Conservation (phyloP, 2,113 vertebrate genomes). For the Silurus meridionalis region DNA sequence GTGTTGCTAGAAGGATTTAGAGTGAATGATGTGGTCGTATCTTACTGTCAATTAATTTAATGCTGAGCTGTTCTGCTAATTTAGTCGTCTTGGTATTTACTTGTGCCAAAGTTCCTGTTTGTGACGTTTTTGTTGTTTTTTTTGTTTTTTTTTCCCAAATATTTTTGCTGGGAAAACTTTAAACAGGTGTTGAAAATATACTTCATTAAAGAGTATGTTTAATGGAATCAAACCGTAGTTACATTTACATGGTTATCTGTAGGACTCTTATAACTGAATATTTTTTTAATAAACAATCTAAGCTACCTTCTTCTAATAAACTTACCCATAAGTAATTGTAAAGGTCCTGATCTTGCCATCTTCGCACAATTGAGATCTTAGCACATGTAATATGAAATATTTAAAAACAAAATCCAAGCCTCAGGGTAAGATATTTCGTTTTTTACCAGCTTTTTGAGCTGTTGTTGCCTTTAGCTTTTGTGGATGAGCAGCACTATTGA, state of each 20-base stretch:
- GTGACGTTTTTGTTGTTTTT: neutral
- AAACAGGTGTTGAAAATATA: constrained; percentile 1
- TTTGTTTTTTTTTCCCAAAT: neutral
- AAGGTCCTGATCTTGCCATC: constrained; percentile 67
- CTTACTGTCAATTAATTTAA: constrained; percentile 10
- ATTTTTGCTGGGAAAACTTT: neutral
- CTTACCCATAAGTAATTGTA: constrained; percentile 63
- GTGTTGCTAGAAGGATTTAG: neutral
- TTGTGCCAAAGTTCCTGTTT: neutral
- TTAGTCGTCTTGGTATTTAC: constrained; percentile 6
- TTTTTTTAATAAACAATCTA: neutral
- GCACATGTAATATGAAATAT: constrained; percentile 65
- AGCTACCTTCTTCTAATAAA: constrained; percentile 53
- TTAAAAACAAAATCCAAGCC: constrained; percentile 64
- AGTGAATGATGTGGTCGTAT: constrained; percentile 29
- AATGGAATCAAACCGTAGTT: neutral
- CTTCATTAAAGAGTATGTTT: neutral
- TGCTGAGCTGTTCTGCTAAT: constrained; percentile 10
- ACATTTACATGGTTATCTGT: neutral
- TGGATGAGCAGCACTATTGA: constrained; percentile 64
- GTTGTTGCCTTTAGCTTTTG: constrained; percentile 61
- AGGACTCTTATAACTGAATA: neutral
- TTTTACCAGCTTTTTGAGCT: constrained; percentile 60
- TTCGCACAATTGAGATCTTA: constrained; percentile 70
- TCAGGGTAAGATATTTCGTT: constrained; percentile 58